Conservation (phyloP, 1,140 invertebrate genomes). For the Hirudo medicinalis region DNA sequence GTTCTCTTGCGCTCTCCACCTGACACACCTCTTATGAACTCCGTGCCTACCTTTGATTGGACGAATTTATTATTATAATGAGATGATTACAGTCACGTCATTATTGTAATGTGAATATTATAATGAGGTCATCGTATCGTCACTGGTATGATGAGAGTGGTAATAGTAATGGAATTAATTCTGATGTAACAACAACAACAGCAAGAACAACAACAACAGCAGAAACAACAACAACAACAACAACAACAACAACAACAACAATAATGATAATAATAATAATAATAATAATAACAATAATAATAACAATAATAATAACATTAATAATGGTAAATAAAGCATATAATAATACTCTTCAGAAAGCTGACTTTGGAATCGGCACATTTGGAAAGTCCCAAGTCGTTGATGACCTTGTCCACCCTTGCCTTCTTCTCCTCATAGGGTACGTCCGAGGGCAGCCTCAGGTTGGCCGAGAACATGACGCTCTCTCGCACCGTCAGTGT, state of each 20-base stretch:
- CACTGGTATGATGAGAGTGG: too few species aligned
- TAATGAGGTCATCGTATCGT: too few species aligned
- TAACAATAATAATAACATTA: too few species aligned
- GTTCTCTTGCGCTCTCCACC: conserved; percentile 38
- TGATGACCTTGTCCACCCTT: conserved; percentile 33
- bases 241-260: not conserved
- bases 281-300: too few species aligned
- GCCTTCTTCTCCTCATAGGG: conserved; percentile 26
- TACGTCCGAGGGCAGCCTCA: conserved; percentile 29
- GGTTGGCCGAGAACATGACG: conserved; percentile 17
- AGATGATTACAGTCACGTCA: too few species aligned
- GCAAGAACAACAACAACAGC: too few species aligned
- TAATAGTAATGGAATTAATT: too few species aligned
- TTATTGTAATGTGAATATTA: not conserved
- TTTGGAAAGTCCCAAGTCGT: conserved; percentile 33
- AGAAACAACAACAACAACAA: too few species aligned
- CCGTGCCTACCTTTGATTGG: conserved; percentile 30
- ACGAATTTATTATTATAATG: not conserved
- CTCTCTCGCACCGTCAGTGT: conserved; percentile 31
- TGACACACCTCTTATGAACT: conserved; percentile 39
- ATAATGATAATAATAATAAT: too few species aligned
- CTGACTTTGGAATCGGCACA: conserved; percentile 36
- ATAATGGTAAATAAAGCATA: too few species aligned
- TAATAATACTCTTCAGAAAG: too few species aligned
- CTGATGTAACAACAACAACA: too few species aligned